Evolutionary conservation across 2,113 vertebrate species (phyloP).

Genomic region (Corythoichthys haematopterus): DNA sequence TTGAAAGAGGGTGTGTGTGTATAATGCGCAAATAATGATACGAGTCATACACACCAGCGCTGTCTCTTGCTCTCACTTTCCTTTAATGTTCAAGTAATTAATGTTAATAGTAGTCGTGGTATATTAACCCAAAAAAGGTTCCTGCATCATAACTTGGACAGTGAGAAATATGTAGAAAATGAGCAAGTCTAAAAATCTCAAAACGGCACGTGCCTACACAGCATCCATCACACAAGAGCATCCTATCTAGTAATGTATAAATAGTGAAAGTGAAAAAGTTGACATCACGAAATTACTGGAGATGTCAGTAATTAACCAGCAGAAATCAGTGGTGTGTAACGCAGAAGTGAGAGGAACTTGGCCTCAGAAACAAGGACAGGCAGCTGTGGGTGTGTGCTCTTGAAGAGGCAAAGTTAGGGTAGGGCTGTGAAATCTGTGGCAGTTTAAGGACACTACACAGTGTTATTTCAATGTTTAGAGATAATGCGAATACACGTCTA

Average conservation of each 20-base stretch:
- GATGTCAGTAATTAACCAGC: constrained; percentile 7
- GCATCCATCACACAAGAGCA: background rate
- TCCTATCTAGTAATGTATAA: constrained; percentile 10
- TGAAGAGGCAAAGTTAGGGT: constrained; percentile 21
- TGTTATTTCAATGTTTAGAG: background rate
- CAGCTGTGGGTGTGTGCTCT: constrained; percentile 3
- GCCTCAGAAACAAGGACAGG: constrained; percentile 11
- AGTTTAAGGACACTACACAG: background rate
- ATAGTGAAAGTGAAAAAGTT: background rate
- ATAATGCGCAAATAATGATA: too few species aligned
- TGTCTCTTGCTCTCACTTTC: too few species aligned
- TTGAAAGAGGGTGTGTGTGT: too few species aligned
- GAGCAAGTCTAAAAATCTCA: too few species aligned
- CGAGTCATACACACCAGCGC: too few species aligned
- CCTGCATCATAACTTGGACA: too few species aligned
- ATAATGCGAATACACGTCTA: background rate
- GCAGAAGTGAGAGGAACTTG: constrained; percentile 19
- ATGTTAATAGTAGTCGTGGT: too few species aligned
- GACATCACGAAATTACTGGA: background rate
- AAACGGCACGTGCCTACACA: too few species aligned
- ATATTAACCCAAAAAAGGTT: too few species aligned
- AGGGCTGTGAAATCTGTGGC: constrained; percentile 17
- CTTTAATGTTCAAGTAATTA: too few species aligned
- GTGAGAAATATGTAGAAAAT: too few species aligned
- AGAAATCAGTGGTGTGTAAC: constrained; percentile 9